Evolutionary conservation across 1,140 invertebrate species (phyloP).

Genomic region (Eurosta solidaginis): DNA sequence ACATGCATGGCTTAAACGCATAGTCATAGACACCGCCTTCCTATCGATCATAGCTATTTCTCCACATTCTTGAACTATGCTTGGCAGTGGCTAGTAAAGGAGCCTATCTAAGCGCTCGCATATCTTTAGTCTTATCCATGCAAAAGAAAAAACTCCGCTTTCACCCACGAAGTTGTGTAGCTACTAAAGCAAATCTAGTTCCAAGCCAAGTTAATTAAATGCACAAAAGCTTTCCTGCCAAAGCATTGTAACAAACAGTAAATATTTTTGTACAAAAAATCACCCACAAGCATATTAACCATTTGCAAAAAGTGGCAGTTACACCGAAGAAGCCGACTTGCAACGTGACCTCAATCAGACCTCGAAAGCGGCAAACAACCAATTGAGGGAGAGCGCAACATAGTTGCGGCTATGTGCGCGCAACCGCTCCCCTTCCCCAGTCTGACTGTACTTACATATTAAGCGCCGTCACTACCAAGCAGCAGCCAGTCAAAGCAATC

Average conservation of each 20-base stretch:
- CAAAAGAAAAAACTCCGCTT: no score
- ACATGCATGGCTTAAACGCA: no score
- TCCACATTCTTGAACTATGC: no score
- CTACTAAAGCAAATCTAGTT: no score
- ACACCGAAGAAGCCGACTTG: background rate
- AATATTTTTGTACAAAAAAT: background rate
- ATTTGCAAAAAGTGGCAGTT: background rate
- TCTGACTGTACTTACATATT: constrained; percentile 4
- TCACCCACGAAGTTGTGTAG: background rate
- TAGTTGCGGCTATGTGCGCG: background rate
- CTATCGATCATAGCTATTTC: no score
- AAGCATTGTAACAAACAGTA: background rate
- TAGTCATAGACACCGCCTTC: no score
- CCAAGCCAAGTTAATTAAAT: constrained; percentile 8
- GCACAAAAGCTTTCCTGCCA: constrained; percentile 1
- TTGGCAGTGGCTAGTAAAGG: no score
- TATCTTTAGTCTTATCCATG: no score
- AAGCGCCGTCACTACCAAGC: background rate
- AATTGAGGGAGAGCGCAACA: background rate
- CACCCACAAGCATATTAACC: background rate
- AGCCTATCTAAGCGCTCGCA: no score
- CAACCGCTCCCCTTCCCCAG: no score
- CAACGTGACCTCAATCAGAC: constrained; percentile 22
- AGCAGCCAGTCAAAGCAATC: no score
- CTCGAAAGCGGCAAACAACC: background rate